A percentile compares a stretch with the other conserved stretches of the same genome.
Evolutionary conservation across 2,888 invertebrate genomes (phyloP).

Genomic region (Leptarthrus brevirostris): DNA sequence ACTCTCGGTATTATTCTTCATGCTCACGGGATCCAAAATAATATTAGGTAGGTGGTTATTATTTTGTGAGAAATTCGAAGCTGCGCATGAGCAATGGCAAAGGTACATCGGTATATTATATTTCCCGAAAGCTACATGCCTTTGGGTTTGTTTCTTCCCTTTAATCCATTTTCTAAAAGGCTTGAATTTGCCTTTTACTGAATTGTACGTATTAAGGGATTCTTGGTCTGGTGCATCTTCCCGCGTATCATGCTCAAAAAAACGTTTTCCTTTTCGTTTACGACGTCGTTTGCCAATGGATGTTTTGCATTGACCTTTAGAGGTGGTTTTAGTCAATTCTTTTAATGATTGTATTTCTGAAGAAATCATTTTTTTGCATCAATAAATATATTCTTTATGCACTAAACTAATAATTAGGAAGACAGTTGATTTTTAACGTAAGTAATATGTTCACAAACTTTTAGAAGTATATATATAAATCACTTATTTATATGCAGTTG

Average conservation of each 20-base stretch:
- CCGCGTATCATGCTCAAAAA: conserved; percentile 56
- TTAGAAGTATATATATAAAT: neutral
- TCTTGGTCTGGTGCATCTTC: conserved; percentile 39
- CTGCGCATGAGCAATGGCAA: conserved; percentile 56
- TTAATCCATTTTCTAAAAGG: conserved; percentile 59
- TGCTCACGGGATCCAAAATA: conserved; percentile 53
- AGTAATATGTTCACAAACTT: conserved; percentile 11
- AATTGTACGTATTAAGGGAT: conserved; percentile 58
- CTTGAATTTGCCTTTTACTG: conserved; percentile 63
- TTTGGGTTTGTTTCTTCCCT: neutral
- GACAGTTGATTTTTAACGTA: conserved; percentile 41
- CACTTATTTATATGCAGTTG: conserved; percentile 55
- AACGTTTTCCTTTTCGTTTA: conserved; percentile 46
- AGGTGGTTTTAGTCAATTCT: neutral
- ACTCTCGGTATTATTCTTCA: conserved; percentile 18
- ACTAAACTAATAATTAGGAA: conserved; percentile 44
- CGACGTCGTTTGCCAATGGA: conserved; percentile 36
- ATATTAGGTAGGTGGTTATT: conserved; percentile 54
- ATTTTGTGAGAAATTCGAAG: conserved; percentile 16
- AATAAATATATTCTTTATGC: neutral
- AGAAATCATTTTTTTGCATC: conserved; percentile 59
- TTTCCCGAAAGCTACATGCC: neutral
- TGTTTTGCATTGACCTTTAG: conserved; percentile 10
- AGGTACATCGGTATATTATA: conserved; percentile 51
- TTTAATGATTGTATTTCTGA: conserved; percentile 52